phyloP scores from a whole-genome alignment of 2,797 vertebrate species.

The Takifugu ocellatus region DNA sequence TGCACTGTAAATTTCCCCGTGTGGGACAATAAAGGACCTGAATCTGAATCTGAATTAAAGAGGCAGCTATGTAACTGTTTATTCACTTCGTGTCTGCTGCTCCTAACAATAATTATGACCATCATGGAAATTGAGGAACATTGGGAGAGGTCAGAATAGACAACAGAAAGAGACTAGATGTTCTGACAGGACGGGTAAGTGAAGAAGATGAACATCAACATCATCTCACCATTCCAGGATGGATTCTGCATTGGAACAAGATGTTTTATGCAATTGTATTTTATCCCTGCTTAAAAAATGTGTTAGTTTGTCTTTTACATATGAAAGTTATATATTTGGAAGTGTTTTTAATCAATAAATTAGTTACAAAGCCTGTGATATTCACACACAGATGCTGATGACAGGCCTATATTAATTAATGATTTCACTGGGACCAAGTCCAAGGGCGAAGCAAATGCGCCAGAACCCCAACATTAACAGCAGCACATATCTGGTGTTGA shows the following conservation, averaged over 20 bases:
- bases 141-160: constrained; percentile 29
- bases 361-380: constrained; percentile 56
- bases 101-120: too few species aligned
- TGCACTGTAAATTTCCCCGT: too few species aligned
- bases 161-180: constrained; percentile 21
- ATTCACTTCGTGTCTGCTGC: too few species aligned
- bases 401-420: constrained; percentile 50
- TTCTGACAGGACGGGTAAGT: constrained; percentile 34
- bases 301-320: constrained; percentile 11
- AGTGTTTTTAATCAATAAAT: constrained; percentile 58
- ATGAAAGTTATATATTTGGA: constrained; percentile 23
- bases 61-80: too few species aligned
- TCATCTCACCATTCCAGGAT: constrained; percentile 50
- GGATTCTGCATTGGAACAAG: constrained; percentile 53
- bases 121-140: too few species aligned
- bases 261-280: constrained; percentile 47
- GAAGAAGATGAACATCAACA: constrained; percentile 50
- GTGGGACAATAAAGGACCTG: too few species aligned
- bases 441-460: constrained; percentile 38
- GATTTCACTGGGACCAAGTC: constrained; percentile 48
- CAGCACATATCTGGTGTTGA: constrained; percentile 34
- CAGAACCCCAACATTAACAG: constrained; percentile 49
- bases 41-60: too few species aligned
- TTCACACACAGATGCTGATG: constrained; percentile 55
- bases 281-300: constrained; percentile 10